Percentiles rank a stretch among this genome's conserved stretches.
Conservation (phyloP, 2,797 vertebrate species). For the Scolopax rusticola region DNA sequence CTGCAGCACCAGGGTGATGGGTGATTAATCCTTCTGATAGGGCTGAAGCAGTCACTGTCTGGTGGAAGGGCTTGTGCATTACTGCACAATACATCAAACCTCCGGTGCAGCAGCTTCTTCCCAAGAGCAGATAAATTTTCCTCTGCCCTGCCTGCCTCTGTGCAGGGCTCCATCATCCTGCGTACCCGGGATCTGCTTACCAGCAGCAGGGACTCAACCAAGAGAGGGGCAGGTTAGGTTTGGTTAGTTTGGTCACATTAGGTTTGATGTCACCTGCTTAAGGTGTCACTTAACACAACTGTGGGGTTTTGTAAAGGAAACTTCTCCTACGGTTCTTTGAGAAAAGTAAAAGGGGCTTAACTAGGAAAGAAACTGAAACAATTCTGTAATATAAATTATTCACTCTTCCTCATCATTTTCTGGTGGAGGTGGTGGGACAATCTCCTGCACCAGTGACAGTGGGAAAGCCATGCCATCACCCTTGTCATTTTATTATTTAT, state of each 20-base stretch:
- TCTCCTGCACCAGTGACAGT: rapidly evolving
- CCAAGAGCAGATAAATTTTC: slow-evolving; percentile 18
- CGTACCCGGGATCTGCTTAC: rapidly evolving
- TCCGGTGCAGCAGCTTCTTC: background rate
- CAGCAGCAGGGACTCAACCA: background rate
- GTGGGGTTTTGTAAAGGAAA: background rate
- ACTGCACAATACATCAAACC: slow-evolving; percentile 20
- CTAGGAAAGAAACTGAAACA: background rate
- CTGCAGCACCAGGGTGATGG: background rate
- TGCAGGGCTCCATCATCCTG: background rate
- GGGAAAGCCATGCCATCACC: background rate
- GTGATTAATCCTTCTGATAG: slow-evolving; percentile 42
- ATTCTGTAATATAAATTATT: background rate
- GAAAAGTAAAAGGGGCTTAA: background rate
- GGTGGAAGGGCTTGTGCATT: background rate
- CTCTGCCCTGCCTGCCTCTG: background rate
- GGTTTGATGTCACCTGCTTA: background rate
- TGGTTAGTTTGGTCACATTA: background rate
- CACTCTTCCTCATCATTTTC: background rate
- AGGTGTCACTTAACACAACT: background rate
- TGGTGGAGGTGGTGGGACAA: background rate
- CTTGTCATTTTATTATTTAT: background rate
- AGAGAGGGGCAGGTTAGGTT: background rate
- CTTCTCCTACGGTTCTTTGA: background rate
- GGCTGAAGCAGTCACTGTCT: slow-evolving; percentile 4